Evolutionary conservation across 2,797 vertebrate genomes (phyloP).

Genomic region (Babyrousa celebensis): DNA sequence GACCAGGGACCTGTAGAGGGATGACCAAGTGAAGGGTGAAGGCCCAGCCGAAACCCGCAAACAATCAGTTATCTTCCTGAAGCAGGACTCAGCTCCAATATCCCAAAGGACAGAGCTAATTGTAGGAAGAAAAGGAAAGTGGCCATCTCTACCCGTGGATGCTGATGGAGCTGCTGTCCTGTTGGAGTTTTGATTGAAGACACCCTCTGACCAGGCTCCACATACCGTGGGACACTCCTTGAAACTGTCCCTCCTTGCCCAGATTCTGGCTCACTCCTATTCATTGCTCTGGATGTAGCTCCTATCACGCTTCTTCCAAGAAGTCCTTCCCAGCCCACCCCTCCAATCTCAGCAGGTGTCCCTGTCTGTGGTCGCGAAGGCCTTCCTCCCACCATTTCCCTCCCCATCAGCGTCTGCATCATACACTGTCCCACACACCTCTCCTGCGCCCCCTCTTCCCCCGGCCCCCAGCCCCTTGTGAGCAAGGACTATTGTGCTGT

Average conservation of each 20-base stretch:
- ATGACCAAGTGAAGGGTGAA: constrained; percentile 9
- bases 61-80: constrained; percentile 4
- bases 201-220: background rate
- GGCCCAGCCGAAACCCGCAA: background rate
- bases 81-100: background rate
- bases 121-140: background rate
- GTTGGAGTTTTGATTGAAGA: background rate
- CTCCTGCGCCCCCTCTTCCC: background rate
- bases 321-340: background rate
- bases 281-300: background rate
- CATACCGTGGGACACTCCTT: background rate
- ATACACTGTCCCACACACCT: background rate
- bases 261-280: background rate
- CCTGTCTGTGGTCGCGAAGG: background rate
- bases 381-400: background rate
- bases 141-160: background rate
- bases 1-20: background rate
- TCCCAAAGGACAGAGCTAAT: background rate
- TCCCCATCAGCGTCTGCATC: background rate
- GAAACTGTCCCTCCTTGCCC: background rate
- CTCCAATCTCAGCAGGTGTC: background rate
- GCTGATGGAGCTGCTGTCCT: background rate
- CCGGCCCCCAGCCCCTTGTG: background rate
- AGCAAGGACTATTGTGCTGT: background rate
- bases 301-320: background rate